Base-by-base conservation (phyloP, 2,888 invertebrate species). In the Tipula lateralis region DNA sequence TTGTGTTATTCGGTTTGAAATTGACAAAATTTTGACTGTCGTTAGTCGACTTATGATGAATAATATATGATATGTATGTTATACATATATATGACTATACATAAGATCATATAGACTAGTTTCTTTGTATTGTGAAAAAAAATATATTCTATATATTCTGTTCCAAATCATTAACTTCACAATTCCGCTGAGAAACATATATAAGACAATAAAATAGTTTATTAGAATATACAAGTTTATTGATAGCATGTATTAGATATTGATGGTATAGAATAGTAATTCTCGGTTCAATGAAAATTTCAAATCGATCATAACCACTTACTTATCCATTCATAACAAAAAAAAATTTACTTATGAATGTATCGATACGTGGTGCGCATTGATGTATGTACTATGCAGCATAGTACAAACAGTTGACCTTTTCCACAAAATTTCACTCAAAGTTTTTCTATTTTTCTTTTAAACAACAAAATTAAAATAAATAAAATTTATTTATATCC, bases 391-490 rank as follows among this genome's bases (percentile, higher is more conserved):
- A 66, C 19, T n/a, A n/a, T n/a, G n/a, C n/a, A 9, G 24, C 19
- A 24, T 2, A 66, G 24, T 24, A 66, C 66, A 66, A 66, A 66
- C 19, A 66, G 66, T 24, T 66, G 66, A 66, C 66, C 66, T 66
- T 66, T 66, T 66, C 66, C 66, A 66, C 66, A 66, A 66, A 66
- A 66, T 66, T 66, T 66, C 66, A 66, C 66, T 66, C 24, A 12
- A 66, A 66, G 66, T 66, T 66, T 66, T 66, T 66, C 66, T 66
- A 66, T 66, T 66, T 66, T 66, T 66, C 66, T 66, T 66, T 66
- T 66, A 66, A 66, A 66, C 66, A 66, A 66, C 66, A 66, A 66
- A 66, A 66, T 66, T 24, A 66, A 24, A 66, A 66, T 66, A 66
- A 66, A 24, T 66, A 66, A 9, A 66, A 66, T 66, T 66, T 66